Conservation (phyloP, 2,797 vertebrate genomes). For the Typhlichthys eigenmanni region DNA sequence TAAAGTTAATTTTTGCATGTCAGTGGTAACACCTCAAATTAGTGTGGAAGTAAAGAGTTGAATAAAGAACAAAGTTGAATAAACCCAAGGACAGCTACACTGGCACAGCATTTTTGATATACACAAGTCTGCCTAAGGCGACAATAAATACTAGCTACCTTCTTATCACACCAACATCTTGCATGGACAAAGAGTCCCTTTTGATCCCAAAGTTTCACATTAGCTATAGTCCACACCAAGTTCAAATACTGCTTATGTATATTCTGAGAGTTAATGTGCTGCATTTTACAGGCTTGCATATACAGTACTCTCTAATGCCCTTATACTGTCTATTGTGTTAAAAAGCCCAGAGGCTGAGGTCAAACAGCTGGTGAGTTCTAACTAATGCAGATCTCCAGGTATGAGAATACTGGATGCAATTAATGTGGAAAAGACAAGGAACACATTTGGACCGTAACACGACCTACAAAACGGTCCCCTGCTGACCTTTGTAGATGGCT, state of each 20-base stretch:
- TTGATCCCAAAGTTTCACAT: conserved; percentile 70
- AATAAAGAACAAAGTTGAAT: conserved; percentile 37
- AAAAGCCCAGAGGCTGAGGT: conserved; percentile 39
- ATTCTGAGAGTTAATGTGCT: conserved; percentile 30
- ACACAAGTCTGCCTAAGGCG: conserved; percentile 36
- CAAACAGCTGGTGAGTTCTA: conserved; percentile 54
- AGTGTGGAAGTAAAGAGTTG: conserved; percentile 52
- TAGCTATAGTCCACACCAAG: conserved; percentile 26
- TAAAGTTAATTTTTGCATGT: conserved; percentile 72
- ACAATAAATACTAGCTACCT: conserved; percentile 54
- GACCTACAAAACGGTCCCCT: conserved; percentile 23
- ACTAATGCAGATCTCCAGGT: conserved; percentile 39
- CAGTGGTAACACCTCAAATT: conserved; percentile 72
- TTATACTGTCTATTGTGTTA: conserved; percentile 54
- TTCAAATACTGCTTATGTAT: background rate
- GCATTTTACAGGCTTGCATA: conserved; percentile 58
- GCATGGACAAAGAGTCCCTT: conserved; percentile 43
- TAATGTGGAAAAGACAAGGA: conserved; percentile 2
- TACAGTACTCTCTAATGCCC: conserved; percentile 51
- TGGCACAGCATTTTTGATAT: conserved; percentile 33
- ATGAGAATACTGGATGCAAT: conserved; percentile 9
- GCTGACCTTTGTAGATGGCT: conserved; percentile 32
- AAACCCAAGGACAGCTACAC: conserved; percentile 47
- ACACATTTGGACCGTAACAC: conserved; percentile 40
- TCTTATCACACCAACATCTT: conserved; percentile 48